Conservation (phyloP, 2,888 invertebrate species). For the Acleris sparsana region DNA sequence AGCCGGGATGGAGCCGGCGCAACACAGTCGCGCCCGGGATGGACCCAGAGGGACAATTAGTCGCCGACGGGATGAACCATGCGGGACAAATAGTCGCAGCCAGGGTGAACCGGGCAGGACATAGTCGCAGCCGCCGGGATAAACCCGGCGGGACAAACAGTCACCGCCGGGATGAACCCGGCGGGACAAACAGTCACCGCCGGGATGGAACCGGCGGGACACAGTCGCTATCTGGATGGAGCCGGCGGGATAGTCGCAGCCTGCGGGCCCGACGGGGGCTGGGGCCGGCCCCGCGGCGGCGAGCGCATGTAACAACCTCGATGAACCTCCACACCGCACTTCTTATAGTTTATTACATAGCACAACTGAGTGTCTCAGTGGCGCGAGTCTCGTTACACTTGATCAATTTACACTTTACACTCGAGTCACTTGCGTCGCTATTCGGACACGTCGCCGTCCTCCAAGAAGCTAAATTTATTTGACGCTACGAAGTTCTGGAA, state of each 20-base stretch:
- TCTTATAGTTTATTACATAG: slow-evolving; percentile 71
- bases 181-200: too few relatives aligned
- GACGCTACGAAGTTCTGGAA: slow-evolving; percentile 89
- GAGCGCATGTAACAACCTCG: slow-evolving; percentile 68
- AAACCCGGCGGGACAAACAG: background rate
- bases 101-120: background rate
- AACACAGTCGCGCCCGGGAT: too few relatives aligned
- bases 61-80: slow-evolving; percentile 10
- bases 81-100: slow-evolving; percentile 11
- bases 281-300: slow-evolving; percentile 71
- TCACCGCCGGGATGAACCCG: slow-evolving; percentile 10
- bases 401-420: slow-evolving; percentile 79
- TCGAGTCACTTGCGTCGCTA: slow-evolving; percentile 68
- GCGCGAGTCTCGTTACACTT: slow-evolving; percentile 59
- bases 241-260: slow-evolving; percentile 19
- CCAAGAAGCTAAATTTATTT: slow-evolving; percentile 90
- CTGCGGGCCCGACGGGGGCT: slow-evolving; percentile 56
- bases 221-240: slow-evolving; percentile 15
- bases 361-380: slow-evolving; percentile 70
- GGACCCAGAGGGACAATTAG: background rate
- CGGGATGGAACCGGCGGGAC: too few relatives aligned
- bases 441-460: slow-evolving; percentile 84
- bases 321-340: slow-evolving; percentile 70
- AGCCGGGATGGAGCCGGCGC: too few relatives aligned
- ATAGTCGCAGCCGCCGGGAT: slow-evolving; percentile 15